Percentiles rank a stretch among this genome's conserved stretches.
phyloP scores from a whole-genome alignment of 2,113 vertebrate genomes.

The Lanius ludovicianus region DNA sequence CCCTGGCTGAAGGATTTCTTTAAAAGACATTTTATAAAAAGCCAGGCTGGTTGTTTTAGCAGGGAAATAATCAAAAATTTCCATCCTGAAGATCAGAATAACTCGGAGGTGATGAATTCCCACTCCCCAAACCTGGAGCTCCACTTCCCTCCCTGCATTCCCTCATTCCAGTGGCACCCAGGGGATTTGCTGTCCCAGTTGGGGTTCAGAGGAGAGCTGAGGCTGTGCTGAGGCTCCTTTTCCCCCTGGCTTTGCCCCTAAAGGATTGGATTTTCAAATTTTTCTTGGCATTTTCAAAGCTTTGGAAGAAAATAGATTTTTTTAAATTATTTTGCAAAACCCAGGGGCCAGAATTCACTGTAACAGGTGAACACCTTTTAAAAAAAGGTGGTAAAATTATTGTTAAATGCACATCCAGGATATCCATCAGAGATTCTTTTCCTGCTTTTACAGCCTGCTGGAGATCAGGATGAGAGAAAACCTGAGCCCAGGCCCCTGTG shows the following conservation, averaged over 20 bases:
- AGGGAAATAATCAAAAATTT: not conserved
- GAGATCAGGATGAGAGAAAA: not conserved
- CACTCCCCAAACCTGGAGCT: not conserved
- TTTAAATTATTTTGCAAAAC: not conserved
- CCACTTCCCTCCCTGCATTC: not conserved
- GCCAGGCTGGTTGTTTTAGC: not conserved
- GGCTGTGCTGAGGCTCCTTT: not conserved
- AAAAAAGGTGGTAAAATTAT: not conserved
- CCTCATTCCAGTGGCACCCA: not conserved
- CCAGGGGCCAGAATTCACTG: not conserved
- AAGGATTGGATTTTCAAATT: not conserved
- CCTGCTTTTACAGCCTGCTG: not conserved
- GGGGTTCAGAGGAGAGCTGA: not conserved
- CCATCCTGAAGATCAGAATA: not conserved
- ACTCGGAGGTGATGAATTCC: not conserved
- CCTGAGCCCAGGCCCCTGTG: not conserved
- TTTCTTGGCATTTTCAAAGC: not conserved
- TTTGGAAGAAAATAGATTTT: not conserved
- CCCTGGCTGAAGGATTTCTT: not conserved
- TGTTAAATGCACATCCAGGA: not conserved
- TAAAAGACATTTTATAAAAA: not conserved
- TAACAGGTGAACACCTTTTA: not conserved
- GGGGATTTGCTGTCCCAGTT: fast-evolving
- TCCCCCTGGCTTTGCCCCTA: not conserved
- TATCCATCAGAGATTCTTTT: not conserved